Conservation (phyloP, 2,888 invertebrate genomes). For the Gasteruption jaculator region DNA sequence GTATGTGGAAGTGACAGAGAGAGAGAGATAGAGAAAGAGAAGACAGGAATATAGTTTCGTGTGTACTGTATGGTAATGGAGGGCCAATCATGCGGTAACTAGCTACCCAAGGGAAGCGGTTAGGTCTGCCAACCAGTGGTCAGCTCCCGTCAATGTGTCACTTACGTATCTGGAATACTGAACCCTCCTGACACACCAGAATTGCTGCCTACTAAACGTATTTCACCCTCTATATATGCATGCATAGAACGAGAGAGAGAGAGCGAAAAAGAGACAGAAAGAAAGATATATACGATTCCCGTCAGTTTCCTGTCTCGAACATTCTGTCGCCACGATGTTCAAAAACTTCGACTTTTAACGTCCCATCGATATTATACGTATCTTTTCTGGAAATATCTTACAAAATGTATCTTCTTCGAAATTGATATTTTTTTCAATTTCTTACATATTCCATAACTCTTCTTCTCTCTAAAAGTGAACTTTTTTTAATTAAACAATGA, state of each 20-base stretch:
- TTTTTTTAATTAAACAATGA: too few species aligned
- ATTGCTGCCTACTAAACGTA: constrained; percentile 28
- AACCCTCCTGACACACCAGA: constrained; percentile 38
- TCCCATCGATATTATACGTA: constrained; percentile 9
- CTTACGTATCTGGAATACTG: constrained; percentile 47
- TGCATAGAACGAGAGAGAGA: too few species aligned
- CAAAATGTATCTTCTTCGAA: too few species aligned
- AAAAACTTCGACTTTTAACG: constrained; percentile 22
- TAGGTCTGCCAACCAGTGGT: constrained; percentile 48
- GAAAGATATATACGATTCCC: too few species aligned
- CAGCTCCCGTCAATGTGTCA: constrained; percentile 52
- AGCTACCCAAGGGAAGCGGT: constrained; percentile 49
- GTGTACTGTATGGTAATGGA: constrained; percentile 49
- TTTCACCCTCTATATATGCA: constrained; percentile 37
- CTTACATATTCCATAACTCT: too few species aligned
- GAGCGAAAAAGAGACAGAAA: too few species aligned
- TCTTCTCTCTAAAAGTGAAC: too few species aligned
- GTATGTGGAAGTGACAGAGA: too few species aligned
- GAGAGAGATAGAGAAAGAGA: too few species aligned
- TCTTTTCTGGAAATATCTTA: not conserved
- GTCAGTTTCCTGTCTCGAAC: constrained; percentile 34
- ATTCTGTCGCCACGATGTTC: constrained; percentile 27
- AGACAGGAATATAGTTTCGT: too few species aligned
- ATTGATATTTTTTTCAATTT: too few species aligned
- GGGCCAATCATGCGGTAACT: constrained; percentile 52